phyloP scores from a whole-genome alignment of 2,797 vertebrate genomes.

The Catamblyrhynchus diadema region DNA sequence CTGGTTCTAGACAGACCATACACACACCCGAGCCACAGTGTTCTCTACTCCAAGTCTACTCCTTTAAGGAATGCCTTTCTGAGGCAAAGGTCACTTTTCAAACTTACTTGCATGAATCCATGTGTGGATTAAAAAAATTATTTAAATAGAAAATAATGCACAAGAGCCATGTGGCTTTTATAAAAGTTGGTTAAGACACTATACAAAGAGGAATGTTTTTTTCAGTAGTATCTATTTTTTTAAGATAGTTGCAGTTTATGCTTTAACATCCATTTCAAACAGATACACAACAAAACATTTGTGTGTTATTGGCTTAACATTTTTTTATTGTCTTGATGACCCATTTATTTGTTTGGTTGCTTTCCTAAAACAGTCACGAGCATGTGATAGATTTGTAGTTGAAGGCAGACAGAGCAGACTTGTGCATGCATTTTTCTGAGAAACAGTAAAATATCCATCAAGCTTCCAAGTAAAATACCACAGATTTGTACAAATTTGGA shows the following conservation, averaged over 20 bases:
- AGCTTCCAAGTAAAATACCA: not conserved
- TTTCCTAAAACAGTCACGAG: not conserved
- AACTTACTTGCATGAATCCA: not conserved
- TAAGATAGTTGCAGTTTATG: not conserved
- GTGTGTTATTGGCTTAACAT: not conserved
- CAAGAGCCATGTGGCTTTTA: not conserved
- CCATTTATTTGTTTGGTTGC: not conserved
- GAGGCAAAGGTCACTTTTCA: not conserved
- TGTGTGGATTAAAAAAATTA: not conserved
- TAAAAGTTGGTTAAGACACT: not conserved
- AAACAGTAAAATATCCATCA: not conserved
- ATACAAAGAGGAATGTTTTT: fast-evolving
- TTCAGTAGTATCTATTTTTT: not conserved
- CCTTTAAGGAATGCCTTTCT: not conserved
- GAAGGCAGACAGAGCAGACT: not conserved
- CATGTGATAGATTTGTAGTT: not conserved
- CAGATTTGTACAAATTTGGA: not conserved
- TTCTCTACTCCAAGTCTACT: not conserved
- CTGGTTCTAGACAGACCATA: not conserved
- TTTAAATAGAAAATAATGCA: not conserved
- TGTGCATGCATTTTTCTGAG: not conserved
- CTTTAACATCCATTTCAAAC: not conserved
- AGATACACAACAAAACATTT: not conserved
- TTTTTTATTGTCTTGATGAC: not conserved
- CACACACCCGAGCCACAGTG: fast-evolving